Evolutionary conservation across 1,140 invertebrate species (phyloP).

Genomic region (Helicoverpa armigera): DNA sequence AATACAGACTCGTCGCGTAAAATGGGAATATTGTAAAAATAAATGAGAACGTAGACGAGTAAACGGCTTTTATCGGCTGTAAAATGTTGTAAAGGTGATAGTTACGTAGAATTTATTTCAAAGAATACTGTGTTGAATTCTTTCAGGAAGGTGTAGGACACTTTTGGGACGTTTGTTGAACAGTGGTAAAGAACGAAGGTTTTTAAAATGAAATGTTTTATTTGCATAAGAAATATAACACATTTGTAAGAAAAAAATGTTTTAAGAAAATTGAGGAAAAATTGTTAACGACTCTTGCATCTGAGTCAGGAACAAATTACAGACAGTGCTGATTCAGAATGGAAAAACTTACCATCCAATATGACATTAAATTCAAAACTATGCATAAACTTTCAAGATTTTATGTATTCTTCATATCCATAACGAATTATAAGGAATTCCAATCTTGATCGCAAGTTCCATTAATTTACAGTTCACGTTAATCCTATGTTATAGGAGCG

Average conservation of each 20-base stretch:
- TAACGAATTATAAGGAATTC: slow-evolving; percentile 1
- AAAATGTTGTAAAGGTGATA: slow-evolving; percentile 37
- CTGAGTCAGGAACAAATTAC: too few species aligned
- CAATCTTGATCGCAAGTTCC: slow-evolving; percentile 3
- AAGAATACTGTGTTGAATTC: slow-evolving; percentile 14
- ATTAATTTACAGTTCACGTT: slow-evolving; percentile 4
- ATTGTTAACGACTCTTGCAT: too few species aligned
- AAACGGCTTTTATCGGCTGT: slow-evolving; percentile 31
- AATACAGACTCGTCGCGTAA: slow-evolving; percentile 48
- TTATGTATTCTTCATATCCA: neutral
- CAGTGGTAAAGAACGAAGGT: too few species aligned
- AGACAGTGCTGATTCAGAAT: too few species aligned
- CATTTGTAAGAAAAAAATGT: too few species aligned
- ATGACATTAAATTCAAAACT: slow-evolving; percentile 1
- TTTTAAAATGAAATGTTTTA: too few species aligned
- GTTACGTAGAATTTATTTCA: slow-evolving; percentile 26
- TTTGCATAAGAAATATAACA: too few species aligned
- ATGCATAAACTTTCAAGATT: slow-evolving; percentile 6
- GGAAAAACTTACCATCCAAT: neutral
- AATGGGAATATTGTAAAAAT: slow-evolving; percentile 48
- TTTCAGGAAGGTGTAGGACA: too few species aligned
- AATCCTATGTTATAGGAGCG: slow-evolving; percentile 12
- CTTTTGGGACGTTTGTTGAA: too few species aligned
- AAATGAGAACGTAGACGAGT: slow-evolving; percentile 43
- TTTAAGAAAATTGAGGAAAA: too few species aligned